phyloP scores from a whole-genome alignment of 2,797 vertebrate species.

The Morus bassanus region DNA sequence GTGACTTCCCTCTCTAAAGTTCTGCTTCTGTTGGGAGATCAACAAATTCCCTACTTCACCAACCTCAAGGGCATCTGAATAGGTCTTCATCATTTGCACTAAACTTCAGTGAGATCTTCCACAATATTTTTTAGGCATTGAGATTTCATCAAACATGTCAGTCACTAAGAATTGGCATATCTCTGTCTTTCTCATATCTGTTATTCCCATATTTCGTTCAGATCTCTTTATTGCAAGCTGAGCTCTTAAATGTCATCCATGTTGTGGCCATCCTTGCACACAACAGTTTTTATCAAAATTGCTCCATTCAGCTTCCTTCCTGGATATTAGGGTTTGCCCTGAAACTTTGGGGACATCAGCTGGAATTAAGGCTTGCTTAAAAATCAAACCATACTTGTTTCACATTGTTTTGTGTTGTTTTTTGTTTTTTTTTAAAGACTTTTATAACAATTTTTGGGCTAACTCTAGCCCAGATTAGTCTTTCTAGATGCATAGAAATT shows the following conservation, averaged over 20 bases:
- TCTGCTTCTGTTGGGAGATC: neutral
- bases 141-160: neutral
- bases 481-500: neutral
- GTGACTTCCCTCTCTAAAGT: neutral
- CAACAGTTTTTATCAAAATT: neutral
- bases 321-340: neutral
- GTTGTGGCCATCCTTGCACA: neutral
- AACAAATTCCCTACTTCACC: neutral
- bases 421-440: neutral
- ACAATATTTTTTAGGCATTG: neutral
- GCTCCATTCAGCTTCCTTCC: neutral
- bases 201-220: neutral
- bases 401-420: neutral
- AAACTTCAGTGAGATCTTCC: neutral
- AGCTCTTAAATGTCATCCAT: neutral
- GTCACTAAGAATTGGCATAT: neutral
- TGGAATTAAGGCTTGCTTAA: neutral
- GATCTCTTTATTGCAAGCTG: neutral
- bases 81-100: neutral
- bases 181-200: neutral
- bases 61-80: neutral
- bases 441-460: neutral
- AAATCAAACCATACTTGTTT: neutral
- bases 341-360: neutral
- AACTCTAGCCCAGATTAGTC: neutral